These are phyloP conservation scores for Scarus forsteni DNA, from an alignment of 2,797 vertebrate species.

Conservation along the genomic window DNA sequence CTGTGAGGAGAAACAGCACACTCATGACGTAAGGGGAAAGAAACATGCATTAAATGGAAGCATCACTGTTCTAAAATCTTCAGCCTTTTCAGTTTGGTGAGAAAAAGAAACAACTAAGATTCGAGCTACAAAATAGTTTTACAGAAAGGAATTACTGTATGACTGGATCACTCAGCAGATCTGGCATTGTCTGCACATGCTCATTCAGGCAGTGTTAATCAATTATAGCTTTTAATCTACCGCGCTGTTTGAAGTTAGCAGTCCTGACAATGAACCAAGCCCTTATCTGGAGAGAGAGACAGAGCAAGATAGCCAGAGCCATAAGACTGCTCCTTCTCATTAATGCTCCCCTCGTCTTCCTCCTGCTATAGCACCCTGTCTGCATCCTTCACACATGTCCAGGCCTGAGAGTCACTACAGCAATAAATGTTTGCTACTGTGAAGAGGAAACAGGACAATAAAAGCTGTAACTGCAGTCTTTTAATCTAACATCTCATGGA, in stretches of 20 bases:
- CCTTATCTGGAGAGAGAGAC: conserved; percentile 65
- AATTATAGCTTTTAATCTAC: conserved; percentile 75
- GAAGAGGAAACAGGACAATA: conserved; percentile 36
- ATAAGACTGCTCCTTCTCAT: conserved; percentile 64
- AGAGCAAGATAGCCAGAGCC: conserved; percentile 61
- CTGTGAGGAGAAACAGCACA: conserved; percentile 69
- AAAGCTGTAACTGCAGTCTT: conserved; percentile 33
- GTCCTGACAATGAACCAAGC: conserved; percentile 57
- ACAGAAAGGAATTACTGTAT: conserved; percentile 51
- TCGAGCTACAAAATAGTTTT: conserved; percentile 42
- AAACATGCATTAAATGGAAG: conserved; percentile 1
- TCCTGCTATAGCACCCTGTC: conserved; percentile 12
- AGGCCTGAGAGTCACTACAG: conserved; percentile 45
- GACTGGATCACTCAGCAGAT: conserved; percentile 49
- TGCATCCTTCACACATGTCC: conserved; percentile 21
- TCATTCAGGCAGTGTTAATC: conserved; percentile 70
- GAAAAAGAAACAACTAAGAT: conserved; percentile 25
- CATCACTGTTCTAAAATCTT: conserved; percentile 14
- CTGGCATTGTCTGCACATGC: conserved; percentile 40
- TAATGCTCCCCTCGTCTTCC: conserved; percentile 51
- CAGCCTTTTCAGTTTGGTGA: conserved; percentile 5
- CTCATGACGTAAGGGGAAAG: conserved; percentile 21
- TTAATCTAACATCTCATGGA: conserved; percentile 2
- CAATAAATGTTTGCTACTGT: conserved; percentile 47
- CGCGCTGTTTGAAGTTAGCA: conserved; percentile 71